Evolutionary conservation across 2,797 vertebrate species (phyloP).

Genomic region (Denticeps clupeoides): DNA sequence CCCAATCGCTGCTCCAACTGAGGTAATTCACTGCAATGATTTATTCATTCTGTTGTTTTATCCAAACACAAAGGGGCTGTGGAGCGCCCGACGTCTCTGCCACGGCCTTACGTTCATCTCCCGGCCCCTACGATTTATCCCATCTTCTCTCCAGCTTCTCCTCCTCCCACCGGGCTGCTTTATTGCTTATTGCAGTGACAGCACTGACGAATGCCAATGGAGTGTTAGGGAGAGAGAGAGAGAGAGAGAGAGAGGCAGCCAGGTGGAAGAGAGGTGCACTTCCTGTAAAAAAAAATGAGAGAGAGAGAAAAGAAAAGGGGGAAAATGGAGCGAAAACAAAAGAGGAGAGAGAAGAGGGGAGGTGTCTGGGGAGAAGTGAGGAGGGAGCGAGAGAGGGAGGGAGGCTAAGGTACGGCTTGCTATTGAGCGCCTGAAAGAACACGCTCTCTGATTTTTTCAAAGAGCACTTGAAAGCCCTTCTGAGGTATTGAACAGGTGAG

Average conservation of each 20-base stretch:
- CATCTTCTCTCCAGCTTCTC: not conserved
- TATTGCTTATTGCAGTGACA: slow-evolving; percentile 50
- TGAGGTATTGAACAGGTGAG: slow-evolving; percentile 71
- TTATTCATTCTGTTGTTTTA: slow-evolving; percentile 50
- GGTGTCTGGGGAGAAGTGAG: slow-evolving; percentile 53
- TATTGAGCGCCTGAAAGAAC: slow-evolving; percentile 65
- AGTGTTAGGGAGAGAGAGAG: slow-evolving; percentile 47
- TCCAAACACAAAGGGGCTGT: slow-evolving; percentile 33
- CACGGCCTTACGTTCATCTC: not conserved
- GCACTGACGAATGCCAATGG: slow-evolving; percentile 23
- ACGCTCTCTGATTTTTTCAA: slow-evolving; percentile 75
- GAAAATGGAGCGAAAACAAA: slow-evolving; percentile 39
- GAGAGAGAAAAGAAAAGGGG: slow-evolving; percentile 40
- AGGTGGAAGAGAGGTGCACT: slow-evolving; percentile 59
- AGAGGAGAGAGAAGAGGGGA: slow-evolving; percentile 42
- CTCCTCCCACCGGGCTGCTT: slow-evolving; percentile 10
- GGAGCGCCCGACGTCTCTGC: not conserved
- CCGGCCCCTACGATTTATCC: not conserved
- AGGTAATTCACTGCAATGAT: slow-evolving; percentile 47
- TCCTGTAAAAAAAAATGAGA: slow-evolving; percentile 41
- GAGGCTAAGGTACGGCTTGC: slow-evolving; percentile 39
- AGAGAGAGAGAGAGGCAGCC: slow-evolving; percentile 50
- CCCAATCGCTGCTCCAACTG: slow-evolving; percentile 29
- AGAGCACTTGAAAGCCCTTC: slow-evolving; percentile 84
- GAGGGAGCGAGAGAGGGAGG: slow-evolving; percentile 44